phyloP scores from a whole-genome alignment of 1,140 invertebrate species.

The Drosophila jambulina region DNA sequence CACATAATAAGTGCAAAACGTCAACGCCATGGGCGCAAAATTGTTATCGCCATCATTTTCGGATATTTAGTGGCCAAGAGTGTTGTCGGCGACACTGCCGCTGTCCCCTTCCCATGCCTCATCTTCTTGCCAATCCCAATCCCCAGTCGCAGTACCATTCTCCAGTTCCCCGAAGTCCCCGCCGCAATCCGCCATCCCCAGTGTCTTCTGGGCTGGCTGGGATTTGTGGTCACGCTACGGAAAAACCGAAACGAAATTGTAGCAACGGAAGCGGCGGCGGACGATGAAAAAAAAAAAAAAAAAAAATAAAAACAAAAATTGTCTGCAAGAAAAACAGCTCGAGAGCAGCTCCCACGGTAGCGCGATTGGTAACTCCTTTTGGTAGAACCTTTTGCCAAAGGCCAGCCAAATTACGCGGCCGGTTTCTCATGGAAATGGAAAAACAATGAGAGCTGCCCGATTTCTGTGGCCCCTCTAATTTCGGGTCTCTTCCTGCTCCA shows the following conservation, averaged over 20 bases:
- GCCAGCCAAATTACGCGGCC: slow-evolving; percentile 72
- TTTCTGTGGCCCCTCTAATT: slow-evolving; percentile 45
- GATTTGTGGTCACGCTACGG: slow-evolving; percentile 76
- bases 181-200: not conserved
- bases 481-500: slow-evolving; percentile 73
- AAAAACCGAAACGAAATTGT: slow-evolving; percentile 69
- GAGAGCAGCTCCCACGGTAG: slow-evolving; percentile 76
- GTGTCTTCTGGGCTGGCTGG: slow-evolving; percentile 33
- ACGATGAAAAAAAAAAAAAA: not conserved
- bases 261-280: slow-evolving; percentile 67
- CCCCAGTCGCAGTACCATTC: slow-evolving; percentile 11
- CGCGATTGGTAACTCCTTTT: slow-evolving; percentile 60
- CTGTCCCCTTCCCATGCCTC: not conserved
- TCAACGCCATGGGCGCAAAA: slow-evolving; percentile 80
- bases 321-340: slow-evolving; percentile 26
- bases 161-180: slow-evolving; percentile 2
- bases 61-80: slow-evolving; percentile 58
- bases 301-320: slow-evolving; percentile 22
- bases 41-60: slow-evolving; percentile 79
- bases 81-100: slow-evolving; percentile 51
- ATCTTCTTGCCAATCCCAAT: slow-evolving; percentile 7
- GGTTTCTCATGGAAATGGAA: slow-evolving; percentile 77
- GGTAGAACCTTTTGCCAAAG: slow-evolving; percentile 68
- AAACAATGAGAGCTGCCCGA: slow-evolving; percentile 60
- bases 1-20: slow-evolving; percentile 77